Conservation (phyloP, 2,888 invertebrate species). For the Ariolimax columbianus region DNA sequence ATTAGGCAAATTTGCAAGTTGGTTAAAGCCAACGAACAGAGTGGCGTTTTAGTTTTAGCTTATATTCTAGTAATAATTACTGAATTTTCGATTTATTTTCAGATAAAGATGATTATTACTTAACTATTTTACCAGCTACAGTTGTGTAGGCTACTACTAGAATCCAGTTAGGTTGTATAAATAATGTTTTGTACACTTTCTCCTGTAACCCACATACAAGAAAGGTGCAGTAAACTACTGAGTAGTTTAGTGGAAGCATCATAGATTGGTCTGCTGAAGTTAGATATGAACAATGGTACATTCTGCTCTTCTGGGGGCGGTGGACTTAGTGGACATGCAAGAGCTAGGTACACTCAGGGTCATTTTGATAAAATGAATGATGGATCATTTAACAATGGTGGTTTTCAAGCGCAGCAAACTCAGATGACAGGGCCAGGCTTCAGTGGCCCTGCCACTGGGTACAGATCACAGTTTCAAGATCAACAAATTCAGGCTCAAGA, state of each 20-base stretch:
- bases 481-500: conserved; percentile 34
- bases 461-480: conserved; percentile 39
- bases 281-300: conserved; percentile 50
- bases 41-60: background rate
- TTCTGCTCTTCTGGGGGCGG: conserved; percentile 45
- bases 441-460: conserved; percentile 35
- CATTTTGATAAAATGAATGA: conserved; percentile 46
- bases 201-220: background rate
- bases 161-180: background rate
- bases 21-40: background rate
- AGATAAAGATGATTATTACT: background rate
- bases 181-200: background rate
- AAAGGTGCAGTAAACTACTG: background rate
- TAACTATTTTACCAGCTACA: conserved; percentile 1
- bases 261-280: background rate
- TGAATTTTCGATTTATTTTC: conserved; percentile 15
- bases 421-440: conserved; percentile 44
- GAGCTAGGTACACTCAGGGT: conserved; percentile 25
- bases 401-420: conserved; percentile 9
- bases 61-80: background rate
- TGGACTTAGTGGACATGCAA: conserved; percentile 39
- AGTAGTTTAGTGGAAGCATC: background rate
- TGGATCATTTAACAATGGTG: conserved; percentile 41
- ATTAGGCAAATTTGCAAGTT: conserved; percentile 9
- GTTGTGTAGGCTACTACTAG: background rate